Conservation (phyloP, 2,113 vertebrate genomes). For the Quiscalus mexicanus region DNA sequence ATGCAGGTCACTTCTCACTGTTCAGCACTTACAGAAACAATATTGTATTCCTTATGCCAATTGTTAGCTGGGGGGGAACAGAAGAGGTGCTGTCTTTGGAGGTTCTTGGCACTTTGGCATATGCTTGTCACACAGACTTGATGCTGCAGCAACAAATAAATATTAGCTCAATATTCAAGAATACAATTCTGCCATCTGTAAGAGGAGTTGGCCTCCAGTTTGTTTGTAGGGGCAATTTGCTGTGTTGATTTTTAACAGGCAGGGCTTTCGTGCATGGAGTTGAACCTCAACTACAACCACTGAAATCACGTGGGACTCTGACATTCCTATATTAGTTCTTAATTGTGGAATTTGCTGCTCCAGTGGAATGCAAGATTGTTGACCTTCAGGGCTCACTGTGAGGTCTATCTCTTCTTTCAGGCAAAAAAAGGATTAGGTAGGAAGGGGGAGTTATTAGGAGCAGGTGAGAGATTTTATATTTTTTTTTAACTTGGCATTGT, state of each 20-base stretch:
- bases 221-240: not conserved
- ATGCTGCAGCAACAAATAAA: not conserved
- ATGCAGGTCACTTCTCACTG: slow-evolving; percentile 20
- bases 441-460: not conserved
- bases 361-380: slow-evolving; percentile 5
- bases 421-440: not conserved
- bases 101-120: slow-evolving; percentile 1
- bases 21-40: slow-evolving; percentile 50
- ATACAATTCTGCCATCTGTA: not conserved
- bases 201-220: not conserved
- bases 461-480: not conserved
- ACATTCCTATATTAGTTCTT: not conserved
- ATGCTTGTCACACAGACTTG: not conserved
- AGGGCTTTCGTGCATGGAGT: not conserved
- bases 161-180: not conserved
- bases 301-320: not conserved
- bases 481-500: not conserved
- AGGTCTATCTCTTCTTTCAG: not conserved
- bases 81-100: slow-evolving; percentile 11
- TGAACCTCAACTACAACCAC: not conserved
- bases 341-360: slow-evolving; percentile 27
- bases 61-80: not conserved
- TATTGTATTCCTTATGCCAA: slow-evolving; percentile 36
- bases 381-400: not conserved
- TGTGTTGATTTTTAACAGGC: not conserved